Conservation (phyloP, 2,113 vertebrate species). For the Onychostoma macrolepis region DNA sequence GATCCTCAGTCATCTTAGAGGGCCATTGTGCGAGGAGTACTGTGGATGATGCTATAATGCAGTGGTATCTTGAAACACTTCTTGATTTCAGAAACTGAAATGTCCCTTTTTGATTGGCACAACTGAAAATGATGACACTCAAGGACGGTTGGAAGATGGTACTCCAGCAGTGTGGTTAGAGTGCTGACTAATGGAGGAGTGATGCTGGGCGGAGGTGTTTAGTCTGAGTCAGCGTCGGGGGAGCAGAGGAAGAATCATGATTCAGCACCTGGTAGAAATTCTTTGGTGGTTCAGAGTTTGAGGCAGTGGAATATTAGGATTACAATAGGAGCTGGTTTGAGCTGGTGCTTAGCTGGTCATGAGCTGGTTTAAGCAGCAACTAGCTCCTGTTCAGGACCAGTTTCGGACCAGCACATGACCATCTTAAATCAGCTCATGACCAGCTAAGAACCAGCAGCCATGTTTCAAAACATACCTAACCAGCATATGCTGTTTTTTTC, state of each 20-base stretch:
- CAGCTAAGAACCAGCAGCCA: too few relatives aligned
- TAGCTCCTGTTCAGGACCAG: too few relatives aligned
- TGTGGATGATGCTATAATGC: not conserved
- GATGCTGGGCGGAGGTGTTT: not conserved
- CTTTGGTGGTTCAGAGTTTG: not conserved
- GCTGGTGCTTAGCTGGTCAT: too few relatives aligned
- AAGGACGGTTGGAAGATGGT: not conserved
- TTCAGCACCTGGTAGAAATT: not conserved
- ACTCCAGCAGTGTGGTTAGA: not conserved
- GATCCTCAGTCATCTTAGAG: not conserved
- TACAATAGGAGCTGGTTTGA: not conserved
- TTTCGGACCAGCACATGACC: too few relatives aligned
- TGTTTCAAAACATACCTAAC: too few relatives aligned
- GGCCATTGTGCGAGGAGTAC: not conserved
- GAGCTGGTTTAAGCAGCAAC: too few relatives aligned
- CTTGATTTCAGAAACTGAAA: not conserved
- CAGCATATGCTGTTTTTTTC: too few relatives aligned
- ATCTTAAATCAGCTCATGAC: too few relatives aligned
- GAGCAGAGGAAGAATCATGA: slow-evolving; percentile 6
- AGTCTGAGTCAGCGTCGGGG: not conserved
- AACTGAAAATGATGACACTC: not conserved
- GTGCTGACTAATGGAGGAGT: slow-evolving; percentile 13
- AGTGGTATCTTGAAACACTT: slow-evolving; percentile 6
- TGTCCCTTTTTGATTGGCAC: not conserved
- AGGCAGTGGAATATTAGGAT: not conserved